Evolutionary conservation across 2,113 vertebrate species (phyloP), one percentile per base, ranked within the genome.

Genomic region (Prinia subflava): DNA sequence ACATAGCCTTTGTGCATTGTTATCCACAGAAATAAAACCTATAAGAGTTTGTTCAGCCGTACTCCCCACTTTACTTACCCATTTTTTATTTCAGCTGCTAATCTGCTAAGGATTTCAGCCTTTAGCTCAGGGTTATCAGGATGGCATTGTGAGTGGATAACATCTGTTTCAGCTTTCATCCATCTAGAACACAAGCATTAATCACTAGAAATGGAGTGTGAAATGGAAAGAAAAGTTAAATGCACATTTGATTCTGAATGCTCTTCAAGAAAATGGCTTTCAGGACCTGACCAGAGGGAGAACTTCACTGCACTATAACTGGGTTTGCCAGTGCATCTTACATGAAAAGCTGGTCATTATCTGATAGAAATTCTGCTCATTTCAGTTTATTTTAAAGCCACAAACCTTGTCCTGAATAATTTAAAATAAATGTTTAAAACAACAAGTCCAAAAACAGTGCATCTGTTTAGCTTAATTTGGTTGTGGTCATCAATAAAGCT

Each of bases 131-230:
- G 89, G 90, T 97, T 95, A 90, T 93, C 87, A 80, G 88, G 83
- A 92, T 3, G 28, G 73, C 84, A 93, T 47, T 94, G 92, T 79
- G 75, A 75, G 67, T 92, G 76, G 62, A 78, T 94, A 96, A 95
- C 95, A 97, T 95, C 95, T 97, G 94, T 94, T 97, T 92, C 94
- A 50, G 95, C 82, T 94, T 97, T 94, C 82, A 93, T 92, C 82
- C 79, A 41, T 80, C 92, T 82, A 88, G 62, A 93, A 81, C 55
- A 63, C n/a, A 41, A 77, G 39, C 88, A 90, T 97, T 94, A 96
- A 96, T 96, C 95, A 95, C 78, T 94, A 82, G 90, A 95, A 97
- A 96, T 91, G 89, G 93, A 95, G 92, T 96, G 94, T 95, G 95
- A 96, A 96, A 96, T 94, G 63, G 75, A 86, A 70, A 73, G 73